Evolutionary conservation across 2,797 vertebrate species (phyloP), one percentile per base, ranked within the genome.

Genomic region (Lacerta bilineata): DNA sequence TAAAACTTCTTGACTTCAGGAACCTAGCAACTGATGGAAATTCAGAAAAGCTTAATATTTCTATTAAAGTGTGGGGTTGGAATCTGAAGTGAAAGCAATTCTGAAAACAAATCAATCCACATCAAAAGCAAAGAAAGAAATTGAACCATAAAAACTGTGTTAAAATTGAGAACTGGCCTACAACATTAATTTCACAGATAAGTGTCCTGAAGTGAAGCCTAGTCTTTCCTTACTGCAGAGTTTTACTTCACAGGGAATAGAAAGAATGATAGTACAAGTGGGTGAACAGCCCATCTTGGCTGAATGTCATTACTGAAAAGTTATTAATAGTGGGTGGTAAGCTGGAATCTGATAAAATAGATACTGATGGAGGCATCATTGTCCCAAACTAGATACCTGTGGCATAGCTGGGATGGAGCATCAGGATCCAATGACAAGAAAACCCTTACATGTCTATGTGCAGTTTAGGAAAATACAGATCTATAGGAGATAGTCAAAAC

Each of bases 1-100:
- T 61, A 76, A 87, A 75, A 41, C 84, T n/a, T 81, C 61, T 91
- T 43, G 75, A 23, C 20, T 78, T 3, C 1, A 75, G 50, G 66
- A 85, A 43, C 80, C 43, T 76, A 86, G 88, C 64, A 55, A 68
- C 90, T 83, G 88, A 93, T 80, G 61, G 29, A 89, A 90, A 79
- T 2, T 41, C 0, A 84, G 85, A 84, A 89, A 89, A 4, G 68
- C 36, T 50, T 5, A 69, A 66, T 55, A 68, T 78, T 92, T 68
- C 89, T 89, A 87, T 2, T 17, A 91, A 93, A 88, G 69, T 89
- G 33, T 43, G 80, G 90, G 18, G 17, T 20, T 66, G 64, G 85
- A 87, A 80, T 15, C 59, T 69, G 15, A 25, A 78, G 71, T 8
- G 59, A 83, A 33, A 76, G 50, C 8, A 10, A 13, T 79, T 86